Evolutionary conservation across 2,888 invertebrate species (phyloP).

Genomic region (Matsumyia berberina): DNA sequence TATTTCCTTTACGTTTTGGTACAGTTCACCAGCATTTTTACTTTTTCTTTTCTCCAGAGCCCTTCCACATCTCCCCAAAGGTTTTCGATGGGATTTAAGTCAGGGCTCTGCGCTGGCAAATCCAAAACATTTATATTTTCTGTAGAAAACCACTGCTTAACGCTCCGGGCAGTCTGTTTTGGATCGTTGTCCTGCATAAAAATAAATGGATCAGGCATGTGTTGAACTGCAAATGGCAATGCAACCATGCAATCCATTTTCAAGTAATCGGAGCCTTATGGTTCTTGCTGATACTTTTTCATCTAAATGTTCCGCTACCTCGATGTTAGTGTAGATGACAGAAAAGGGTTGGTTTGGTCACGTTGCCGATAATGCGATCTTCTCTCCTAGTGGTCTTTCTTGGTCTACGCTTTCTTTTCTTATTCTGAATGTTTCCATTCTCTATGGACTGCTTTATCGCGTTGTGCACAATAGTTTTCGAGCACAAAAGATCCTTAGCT

Average conservation of each 20-base stretch:
- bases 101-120: slow-evolving; percentile 3
- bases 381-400: slow-evolving; percentile 2
- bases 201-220: slow-evolving; percentile 1
- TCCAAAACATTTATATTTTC: slow-evolving; percentile 1
- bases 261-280: neutral
- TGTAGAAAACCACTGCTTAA: neutral
- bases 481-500: neutral
- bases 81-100: no score
- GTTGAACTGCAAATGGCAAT: neutral
- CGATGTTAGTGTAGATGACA: neutral
- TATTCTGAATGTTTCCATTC: neutral
- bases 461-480: neutral
- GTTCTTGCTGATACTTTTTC: neutral
- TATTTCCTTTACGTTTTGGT: neutral
- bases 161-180: slow-evolving; percentile 1
- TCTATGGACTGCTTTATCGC: slow-evolving; percentile 2
- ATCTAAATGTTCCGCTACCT: neutral
- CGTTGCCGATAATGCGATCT: slow-evolving; percentile 1
- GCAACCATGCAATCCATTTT: neutral
- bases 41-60: neutral
- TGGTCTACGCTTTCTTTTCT: slow-evolving; percentile 2
- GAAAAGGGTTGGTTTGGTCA: neutral
- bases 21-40: no score
- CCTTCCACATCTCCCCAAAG: neutral
- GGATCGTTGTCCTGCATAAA: slow-evolving; percentile 4